Percentiles rank a stretch among this genome's conserved stretches.
Evolutionary conservation across 2,113 vertebrate species (phyloP).

Genomic region (Xenopus laevis): DNA sequence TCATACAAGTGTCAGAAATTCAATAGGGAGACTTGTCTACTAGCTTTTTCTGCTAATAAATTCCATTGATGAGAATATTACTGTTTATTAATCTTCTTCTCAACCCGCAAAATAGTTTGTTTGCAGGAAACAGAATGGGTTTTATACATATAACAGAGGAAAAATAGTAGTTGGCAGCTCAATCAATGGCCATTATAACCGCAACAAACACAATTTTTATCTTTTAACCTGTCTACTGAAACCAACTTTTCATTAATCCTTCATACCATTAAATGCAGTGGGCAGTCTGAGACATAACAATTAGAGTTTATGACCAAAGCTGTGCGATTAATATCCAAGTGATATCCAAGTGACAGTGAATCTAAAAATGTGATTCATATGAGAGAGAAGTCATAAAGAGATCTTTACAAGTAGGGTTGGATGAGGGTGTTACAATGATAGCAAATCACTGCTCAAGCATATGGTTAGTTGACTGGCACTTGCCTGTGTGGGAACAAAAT

Average conservation of each 20-base stretch:
- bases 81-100: too few relatives aligned
- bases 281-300: conserved; percentile 20
- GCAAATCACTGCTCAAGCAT: neutral
- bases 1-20: too few relatives aligned
- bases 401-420: conserved; percentile 15
- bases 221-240: conserved; percentile 21
- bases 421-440: conserved; percentile 1
- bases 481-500: conserved; percentile 6
- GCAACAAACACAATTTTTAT: too few relatives aligned
- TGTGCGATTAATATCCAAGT: conserved; percentile 14
- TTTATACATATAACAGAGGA: too few relatives aligned
- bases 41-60: too few relatives aligned
- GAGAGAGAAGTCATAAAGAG: neutral
- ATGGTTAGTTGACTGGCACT: conserved; percentile 16
- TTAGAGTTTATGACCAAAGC: conserved; percentile 36
- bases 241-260: conserved; percentile 28
- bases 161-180: too few relatives aligned
- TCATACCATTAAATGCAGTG: conserved; percentile 28
- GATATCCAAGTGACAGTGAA: conserved; percentile 7
- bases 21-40: too few relatives aligned
- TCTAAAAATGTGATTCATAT: neutral
- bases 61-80: too few relatives aligned
- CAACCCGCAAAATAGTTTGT: too few relatives aligned
- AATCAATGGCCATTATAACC: too few relatives aligned
- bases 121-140: too few relatives aligned